Evolutionary conservation across 2,113 vertebrate genomes (phyloP).

Genomic region (Globicephala melas): DNA sequence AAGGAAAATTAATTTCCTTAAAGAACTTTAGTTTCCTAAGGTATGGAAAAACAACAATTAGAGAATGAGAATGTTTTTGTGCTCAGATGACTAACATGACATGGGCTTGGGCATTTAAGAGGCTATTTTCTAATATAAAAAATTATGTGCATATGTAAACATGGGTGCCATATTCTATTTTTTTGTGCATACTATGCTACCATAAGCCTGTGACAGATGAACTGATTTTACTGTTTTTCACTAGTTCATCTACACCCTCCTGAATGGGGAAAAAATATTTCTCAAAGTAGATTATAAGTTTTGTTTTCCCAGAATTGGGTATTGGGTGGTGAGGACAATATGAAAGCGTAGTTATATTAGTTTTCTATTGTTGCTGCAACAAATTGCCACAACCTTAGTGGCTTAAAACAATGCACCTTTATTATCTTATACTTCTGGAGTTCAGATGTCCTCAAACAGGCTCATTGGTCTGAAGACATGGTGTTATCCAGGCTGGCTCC

Average conservation of each 20-base stretch:
- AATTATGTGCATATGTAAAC: background rate
- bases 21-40: background rate
- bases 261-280: background rate
- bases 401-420: background rate
- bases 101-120: background rate
- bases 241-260: background rate
- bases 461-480: background rate
- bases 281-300: background rate
- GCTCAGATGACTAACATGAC: background rate
- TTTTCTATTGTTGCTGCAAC: background rate
- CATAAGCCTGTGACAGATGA: background rate
- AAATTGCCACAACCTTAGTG: background rate
- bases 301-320: background rate
- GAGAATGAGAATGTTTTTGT: background rate
- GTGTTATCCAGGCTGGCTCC: background rate
- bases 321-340: background rate
- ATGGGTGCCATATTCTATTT: background rate
- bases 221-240: too few species aligned
- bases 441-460: background rate
- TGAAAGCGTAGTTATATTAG: background rate
- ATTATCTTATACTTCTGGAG: background rate
- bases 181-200: background rate
- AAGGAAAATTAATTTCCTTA: background rate
- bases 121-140: background rate
- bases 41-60: background rate